Percentiles rank a stretch among this genome's conserved stretches.
Evolutionary conservation across 2,113 vertebrate species (phyloP).

Genomic region (Hydrochoerus hydrochaeris): DNA sequence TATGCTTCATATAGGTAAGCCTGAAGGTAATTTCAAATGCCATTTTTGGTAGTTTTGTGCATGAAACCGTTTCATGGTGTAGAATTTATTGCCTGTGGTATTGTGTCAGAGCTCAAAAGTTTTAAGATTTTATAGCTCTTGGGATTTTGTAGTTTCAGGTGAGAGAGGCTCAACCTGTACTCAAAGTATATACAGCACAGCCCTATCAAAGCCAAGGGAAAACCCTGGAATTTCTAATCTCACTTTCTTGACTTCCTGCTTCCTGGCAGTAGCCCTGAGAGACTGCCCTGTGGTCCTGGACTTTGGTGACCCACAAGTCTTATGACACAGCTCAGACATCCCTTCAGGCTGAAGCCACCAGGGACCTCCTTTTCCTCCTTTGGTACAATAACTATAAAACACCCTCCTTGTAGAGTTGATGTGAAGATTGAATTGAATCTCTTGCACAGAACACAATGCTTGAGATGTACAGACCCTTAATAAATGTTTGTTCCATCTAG

Average conservation of each 20-base stretch:
- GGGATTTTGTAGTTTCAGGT: neutral
- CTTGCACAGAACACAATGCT: neutral
- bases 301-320: neutral
- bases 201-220: neutral
- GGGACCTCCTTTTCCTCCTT: neutral
- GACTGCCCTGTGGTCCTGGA: neutral
- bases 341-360: neutral
- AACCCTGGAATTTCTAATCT: accelerated
- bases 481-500: neutral
- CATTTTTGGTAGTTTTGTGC: neutral
- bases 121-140: neutral
- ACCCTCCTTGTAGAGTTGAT: neutral
- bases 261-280: neutral
- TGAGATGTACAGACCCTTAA: neutral
- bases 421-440: neutral
- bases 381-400: neutral
- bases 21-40: neutral
- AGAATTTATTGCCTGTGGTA: neutral
- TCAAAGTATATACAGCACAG: neutral
- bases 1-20: neutral
- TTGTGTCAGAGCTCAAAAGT: neutral
- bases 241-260: neutral
- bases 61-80: neutral
- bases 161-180: neutral
- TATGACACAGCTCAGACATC: neutral